A percentile compares a stretch with the other conserved stretches of the same genome.
Evolutionary conservation across 1,140 invertebrate species (phyloP).

Genomic region (Trichonephila clavata): DNA sequence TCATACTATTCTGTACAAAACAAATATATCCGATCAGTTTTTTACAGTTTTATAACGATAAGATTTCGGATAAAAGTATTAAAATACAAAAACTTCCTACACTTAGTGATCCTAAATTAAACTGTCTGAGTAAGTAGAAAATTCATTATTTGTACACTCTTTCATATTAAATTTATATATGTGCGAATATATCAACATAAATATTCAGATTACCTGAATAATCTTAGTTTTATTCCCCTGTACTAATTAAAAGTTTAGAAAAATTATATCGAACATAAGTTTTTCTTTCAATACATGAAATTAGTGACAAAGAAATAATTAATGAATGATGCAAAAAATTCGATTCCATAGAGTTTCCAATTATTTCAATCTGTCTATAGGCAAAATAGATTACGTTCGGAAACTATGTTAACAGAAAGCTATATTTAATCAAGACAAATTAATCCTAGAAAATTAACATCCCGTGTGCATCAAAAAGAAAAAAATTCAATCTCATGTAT

Average conservation of each 20-base stretch:
- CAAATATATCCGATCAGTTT: too few relatives aligned
- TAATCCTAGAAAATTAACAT: conserved; percentile 66
- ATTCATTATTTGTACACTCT: too few relatives aligned
- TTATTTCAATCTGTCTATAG: conserved; percentile 7
- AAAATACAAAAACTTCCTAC: too few relatives aligned
- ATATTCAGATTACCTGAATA: too few relatives aligned
- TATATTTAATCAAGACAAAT: conserved; percentile 67
- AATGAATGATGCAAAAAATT: background rate
- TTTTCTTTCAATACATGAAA: background rate
- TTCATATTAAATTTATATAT: too few relatives aligned
- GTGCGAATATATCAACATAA: too few relatives aligned
- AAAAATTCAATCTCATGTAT: conserved; percentile 5
- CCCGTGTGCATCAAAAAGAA: background rate
- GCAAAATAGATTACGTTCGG: conserved; percentile 27
- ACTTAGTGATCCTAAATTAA: too few relatives aligned
- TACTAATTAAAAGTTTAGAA: background rate
- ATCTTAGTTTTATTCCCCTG: too few relatives aligned
- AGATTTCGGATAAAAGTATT: too few relatives aligned
- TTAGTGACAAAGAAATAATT: conserved; percentile 20
- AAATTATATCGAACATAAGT: background rate
- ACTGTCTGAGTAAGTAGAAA: too few relatives aligned
- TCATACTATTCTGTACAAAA: too few relatives aligned
- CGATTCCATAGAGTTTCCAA: background rate
- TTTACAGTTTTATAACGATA: too few relatives aligned
- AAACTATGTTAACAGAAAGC: conserved; percentile 40